Base-by-base conservation (phyloP, 1,140 invertebrate genomes). In the Leptestheria dahalacensis region DNA sequence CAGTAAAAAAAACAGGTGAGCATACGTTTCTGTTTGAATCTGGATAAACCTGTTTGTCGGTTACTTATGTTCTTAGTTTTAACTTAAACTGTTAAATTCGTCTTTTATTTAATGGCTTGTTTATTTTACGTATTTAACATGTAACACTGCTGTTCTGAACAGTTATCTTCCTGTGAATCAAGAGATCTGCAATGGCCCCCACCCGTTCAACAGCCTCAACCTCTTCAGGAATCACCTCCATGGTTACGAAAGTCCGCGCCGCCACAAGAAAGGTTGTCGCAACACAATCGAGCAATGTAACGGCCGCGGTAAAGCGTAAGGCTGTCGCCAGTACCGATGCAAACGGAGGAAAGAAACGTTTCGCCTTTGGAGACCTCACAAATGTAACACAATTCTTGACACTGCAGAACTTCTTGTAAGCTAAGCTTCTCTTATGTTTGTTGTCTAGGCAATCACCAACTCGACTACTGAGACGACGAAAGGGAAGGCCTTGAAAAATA, bases 311-410 rank as follows among this genome's bases (percentile, higher is more conserved):
- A 6, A 41, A 62, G 46, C 41, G 61, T n/a, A 62, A 62, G 50
- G 54, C 61, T 29, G 61, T 57, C 6, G 46, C 41, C 15, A 33
- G 23, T 26, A 18, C 49, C 1, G 25, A 24, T 1, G 46, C 33
- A 23, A 73, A 70, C 70, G 33, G 33, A 15, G 68, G 62, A 21
- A 65, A 66, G 15, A 88, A 86, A 68, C 73, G 84, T 66, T 80
- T 79, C 56, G 83, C 83, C 1, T 79, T 88, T 65, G 82, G 82
- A 63, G 85, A 88, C 66, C 78, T 88, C 51, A 87, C 84, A 2
- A 88, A 87, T 75, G 82, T 79, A 71, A 68, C 57, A 63, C 10
- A 48, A 48, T 41, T 10, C 29, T 49, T 2, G 49, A 25, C 15
- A 60, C 21, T 61, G n/a, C 23, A 48, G 6, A 15, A 41, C 6